A percentile compares a stretch with the other conserved stretches of the same genome.
These are phyloP conservation scores for Meandrusa payeni DNA, from an alignment of 2,888 invertebrate genomes.

Conservation along the genomic window DNA sequence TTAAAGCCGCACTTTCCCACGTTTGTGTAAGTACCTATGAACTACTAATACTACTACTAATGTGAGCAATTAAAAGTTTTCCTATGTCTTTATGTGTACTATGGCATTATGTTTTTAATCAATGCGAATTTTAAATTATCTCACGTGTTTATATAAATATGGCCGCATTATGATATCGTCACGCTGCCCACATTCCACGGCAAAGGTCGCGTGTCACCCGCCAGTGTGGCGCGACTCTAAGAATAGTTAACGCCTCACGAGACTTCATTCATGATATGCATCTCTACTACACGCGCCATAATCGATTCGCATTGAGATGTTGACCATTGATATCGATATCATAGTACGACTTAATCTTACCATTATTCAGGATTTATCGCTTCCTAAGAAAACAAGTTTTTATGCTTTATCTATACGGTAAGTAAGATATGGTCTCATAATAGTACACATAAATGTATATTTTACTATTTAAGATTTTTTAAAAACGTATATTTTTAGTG, in stretches of 20 bases:
- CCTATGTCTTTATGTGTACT: too few species aligned
- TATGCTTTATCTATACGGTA: background rate
- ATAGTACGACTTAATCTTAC: slow-evolving; percentile 1
- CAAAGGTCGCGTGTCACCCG: slow-evolving; percentile 17
- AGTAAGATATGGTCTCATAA: too few species aligned
- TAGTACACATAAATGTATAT: too few species aligned
- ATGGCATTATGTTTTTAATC: too few species aligned
- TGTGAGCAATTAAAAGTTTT: too few species aligned
- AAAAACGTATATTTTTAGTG: too few species aligned
- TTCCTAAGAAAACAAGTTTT: background rate
- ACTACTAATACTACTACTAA: too few species aligned
- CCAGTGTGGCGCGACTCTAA: slow-evolving; percentile 13
- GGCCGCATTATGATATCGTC: background rate
- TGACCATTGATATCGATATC: slow-evolving; percentile 11
- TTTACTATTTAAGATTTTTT: too few species aligned
- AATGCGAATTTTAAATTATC: too few species aligned
- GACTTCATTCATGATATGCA: slow-evolving; percentile 13
- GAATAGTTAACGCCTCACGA: slow-evolving; percentile 4
- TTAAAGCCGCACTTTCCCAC: too few species aligned
- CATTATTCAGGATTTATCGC: slow-evolving; percentile 1
- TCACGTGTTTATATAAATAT: background rate
- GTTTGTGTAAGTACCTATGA: too few species aligned
- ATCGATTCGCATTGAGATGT: slow-evolving; percentile 16
- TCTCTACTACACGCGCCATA: slow-evolving; percentile 6
- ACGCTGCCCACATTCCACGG: slow-evolving; percentile 3